A percentile compares a stretch with the other conserved stretches of the same genome.
These are phyloP conservation scores for Synanthedon formicaeformis DNA, from an alignment of 2,888 invertebrate species.

Conservation along the genomic window DNA sequence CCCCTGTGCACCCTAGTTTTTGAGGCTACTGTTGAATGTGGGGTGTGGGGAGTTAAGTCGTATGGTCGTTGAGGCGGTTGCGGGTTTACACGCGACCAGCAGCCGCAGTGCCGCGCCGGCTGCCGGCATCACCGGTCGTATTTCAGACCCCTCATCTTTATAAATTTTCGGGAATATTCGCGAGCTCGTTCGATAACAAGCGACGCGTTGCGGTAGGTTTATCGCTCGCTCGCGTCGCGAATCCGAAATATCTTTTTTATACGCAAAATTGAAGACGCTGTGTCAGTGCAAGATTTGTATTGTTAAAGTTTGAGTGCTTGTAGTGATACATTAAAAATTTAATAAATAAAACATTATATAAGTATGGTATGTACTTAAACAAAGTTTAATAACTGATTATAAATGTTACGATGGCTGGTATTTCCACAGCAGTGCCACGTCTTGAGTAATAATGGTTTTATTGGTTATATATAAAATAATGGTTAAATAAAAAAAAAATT, in stretches of 20 bases:
- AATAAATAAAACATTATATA: too few species aligned
- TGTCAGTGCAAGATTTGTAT: slow-evolving; percentile 7
- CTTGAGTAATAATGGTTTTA: too few species aligned
- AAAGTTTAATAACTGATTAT: too few species aligned
- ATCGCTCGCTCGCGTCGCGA: slow-evolving; percentile 23
- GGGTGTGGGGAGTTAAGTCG: slow-evolving; percentile 31
- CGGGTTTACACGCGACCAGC: slow-evolving; percentile 50
- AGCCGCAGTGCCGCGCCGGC: slow-evolving; percentile 62
- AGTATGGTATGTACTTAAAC: too few species aligned
- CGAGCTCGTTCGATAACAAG: slow-evolving; percentile 29
- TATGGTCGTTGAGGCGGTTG: slow-evolving; percentile 29
- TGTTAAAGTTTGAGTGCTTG: slow-evolving; percentile 7
- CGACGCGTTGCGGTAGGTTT: slow-evolving; percentile 54
- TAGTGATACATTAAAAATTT: neutral
- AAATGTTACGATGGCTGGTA: too few species aligned
- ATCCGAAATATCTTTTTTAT: slow-evolving; percentile 25
- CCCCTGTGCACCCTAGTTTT: slow-evolving; percentile 13
- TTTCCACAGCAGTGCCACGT: too few species aligned
- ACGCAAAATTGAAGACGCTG: slow-evolving; percentile 11
- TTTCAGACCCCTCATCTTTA: slow-evolving; percentile 5
- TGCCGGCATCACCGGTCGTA: slow-evolving; percentile 46
- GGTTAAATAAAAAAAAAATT: too few species aligned
- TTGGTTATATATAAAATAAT: too few species aligned
- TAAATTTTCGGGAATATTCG: slow-evolving; percentile 14
- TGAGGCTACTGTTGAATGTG: slow-evolving; percentile 14